phyloP scores from a whole-genome alignment of 2,113 vertebrate species.

The Erythrocebus patas region DNA sequence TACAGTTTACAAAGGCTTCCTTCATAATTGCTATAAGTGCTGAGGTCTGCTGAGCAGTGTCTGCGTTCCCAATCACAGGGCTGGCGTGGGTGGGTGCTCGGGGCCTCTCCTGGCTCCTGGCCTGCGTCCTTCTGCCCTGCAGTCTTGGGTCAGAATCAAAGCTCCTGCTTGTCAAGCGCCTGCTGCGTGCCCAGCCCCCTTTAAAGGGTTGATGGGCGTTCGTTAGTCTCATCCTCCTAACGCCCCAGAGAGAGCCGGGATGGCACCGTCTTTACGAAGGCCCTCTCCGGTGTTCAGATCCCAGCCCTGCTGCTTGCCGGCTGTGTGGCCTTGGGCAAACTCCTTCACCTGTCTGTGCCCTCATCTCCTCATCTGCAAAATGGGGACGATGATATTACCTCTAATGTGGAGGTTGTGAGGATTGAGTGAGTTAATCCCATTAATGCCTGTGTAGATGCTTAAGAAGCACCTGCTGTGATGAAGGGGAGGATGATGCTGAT shows the following conservation, averaged over 20 bases:
- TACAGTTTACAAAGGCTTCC: background rate
- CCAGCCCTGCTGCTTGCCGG: background rate
- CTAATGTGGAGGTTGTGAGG: background rate
- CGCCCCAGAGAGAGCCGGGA: background rate
- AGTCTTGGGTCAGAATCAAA: background rate
- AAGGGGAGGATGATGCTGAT: background rate
- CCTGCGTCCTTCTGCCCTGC: background rate
- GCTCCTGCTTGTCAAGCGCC: accelerated
- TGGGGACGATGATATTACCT: background rate
- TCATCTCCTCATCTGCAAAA: background rate
- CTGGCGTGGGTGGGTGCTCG: too few relatives aligned
- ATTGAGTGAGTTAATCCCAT: too few relatives aligned
- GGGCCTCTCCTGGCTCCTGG: background rate
- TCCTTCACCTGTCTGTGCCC: background rate
- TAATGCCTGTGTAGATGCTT: accelerated
- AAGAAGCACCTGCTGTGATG: background rate
- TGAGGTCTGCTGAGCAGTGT: too few relatives aligned
- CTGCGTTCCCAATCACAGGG: accelerated
- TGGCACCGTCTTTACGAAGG: accelerated
- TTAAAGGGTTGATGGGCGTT: accelerated
- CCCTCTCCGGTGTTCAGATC: background rate
- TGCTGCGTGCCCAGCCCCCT: accelerated
- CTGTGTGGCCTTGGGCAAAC: background rate
- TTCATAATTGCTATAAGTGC: background rate
- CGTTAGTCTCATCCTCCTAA: background rate